Evolutionary conservation across 23 tunicate genomes (phyloP).

Genomic region (Styela clava): DNA sequence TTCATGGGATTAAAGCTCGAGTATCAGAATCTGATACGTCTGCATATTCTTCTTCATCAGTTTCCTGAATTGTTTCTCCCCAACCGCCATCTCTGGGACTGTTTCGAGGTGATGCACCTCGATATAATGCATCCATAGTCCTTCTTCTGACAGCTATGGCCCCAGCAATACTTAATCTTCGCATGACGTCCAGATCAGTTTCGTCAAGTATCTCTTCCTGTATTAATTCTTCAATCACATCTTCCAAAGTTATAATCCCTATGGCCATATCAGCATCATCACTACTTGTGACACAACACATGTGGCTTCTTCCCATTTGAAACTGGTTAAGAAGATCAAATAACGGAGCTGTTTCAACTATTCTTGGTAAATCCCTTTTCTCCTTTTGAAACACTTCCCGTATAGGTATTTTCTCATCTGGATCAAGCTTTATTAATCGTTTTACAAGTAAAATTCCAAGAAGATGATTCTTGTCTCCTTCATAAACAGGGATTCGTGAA

Average conservation of each 20-base stretch:
- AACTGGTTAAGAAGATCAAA: conserved; percentile 65
- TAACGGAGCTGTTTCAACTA: conserved; percentile 43
- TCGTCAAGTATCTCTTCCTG: conserved; percentile 98
- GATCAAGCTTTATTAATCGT: conserved; percentile 79
- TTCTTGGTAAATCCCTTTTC: conserved; percentile 45
- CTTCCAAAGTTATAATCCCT: conserved; percentile 94
- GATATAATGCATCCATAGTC: not conserved
- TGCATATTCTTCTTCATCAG: not conserved
- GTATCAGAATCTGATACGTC: not conserved
- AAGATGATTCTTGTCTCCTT: conserved; percentile 37
- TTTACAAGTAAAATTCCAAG: conserved; percentile 75
- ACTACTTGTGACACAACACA: conserved; percentile 46
- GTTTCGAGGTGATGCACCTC: not conserved
- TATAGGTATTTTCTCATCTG: conserved; percentile 52
- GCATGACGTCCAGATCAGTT: conserved; percentile 79
- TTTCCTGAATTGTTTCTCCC: not conserved
- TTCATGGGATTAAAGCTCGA: not conserved
- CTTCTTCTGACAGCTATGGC: conserved; percentile 51
- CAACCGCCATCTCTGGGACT: not conserved
- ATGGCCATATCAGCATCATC: not conserved
- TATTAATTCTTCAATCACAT: conserved; percentile 97
- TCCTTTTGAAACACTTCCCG: conserved; percentile 51
- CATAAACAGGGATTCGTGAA: conserved; percentile 80
- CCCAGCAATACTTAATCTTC: conserved; percentile 67
- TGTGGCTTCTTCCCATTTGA: conserved; percentile 84